Conservation (phyloP, 2,113 vertebrate genomes). For the Artemisiospiza belli region DNA sequence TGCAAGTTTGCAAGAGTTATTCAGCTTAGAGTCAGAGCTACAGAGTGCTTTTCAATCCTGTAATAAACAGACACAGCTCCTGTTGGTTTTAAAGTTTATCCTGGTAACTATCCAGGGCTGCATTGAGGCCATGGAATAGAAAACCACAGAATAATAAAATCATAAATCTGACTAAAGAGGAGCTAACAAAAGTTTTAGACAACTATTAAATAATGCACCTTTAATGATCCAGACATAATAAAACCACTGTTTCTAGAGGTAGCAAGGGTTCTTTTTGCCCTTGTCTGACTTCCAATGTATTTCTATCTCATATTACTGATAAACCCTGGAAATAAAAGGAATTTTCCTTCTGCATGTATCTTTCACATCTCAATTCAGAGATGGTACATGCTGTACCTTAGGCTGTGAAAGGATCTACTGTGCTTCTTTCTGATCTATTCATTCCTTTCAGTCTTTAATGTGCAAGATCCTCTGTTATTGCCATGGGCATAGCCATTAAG, state of each 20-base stretch:
- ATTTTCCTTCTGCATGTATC: not conserved
- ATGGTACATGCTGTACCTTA: constrained; percentile 24
- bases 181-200: constrained; percentile 12
- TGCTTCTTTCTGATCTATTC: constrained; percentile 52
- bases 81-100: constrained; percentile 7
- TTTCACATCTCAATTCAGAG: constrained; percentile 15
- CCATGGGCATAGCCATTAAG: constrained; percentile 48
- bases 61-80: not conserved
- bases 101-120: constrained; percentile 19
- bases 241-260: constrained; percentile 10
- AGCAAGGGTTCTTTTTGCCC: constrained; percentile 2
- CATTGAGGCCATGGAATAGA: not conserved
- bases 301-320: constrained; percentile 23
- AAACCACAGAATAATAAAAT: not conserved
- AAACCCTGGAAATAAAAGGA: not conserved
- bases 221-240: not conserved
- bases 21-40: not conserved
- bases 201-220: constrained; percentile 8
- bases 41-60: not conserved
- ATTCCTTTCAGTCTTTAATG: not conserved
- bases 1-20: not conserved
- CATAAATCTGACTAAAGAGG: not conserved
- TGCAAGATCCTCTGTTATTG: constrained; percentile 25
- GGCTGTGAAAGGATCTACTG: constrained; percentile 14
- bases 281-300: not conserved